Evolutionary conservation across 2,113 vertebrate genomes (phyloP).

Genomic region (Engraulis encrasicolus): DNA sequence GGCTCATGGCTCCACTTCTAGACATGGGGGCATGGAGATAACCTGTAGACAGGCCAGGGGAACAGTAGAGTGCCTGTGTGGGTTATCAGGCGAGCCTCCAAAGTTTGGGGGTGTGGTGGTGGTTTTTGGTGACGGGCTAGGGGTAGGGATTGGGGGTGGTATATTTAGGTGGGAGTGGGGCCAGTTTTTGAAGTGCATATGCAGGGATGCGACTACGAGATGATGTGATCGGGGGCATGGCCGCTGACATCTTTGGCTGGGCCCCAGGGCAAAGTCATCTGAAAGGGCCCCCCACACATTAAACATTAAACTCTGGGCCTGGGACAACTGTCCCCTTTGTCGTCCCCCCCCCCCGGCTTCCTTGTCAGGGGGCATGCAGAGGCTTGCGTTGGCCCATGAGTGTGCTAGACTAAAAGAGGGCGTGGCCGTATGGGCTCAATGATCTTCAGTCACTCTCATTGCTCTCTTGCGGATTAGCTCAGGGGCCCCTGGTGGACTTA

Average conservation of each 20-base stretch:
- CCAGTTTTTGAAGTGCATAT: no score
- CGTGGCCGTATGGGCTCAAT: conserved; percentile 37
- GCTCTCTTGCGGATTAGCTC: conserved; percentile 54
- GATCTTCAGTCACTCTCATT: conserved; percentile 33
- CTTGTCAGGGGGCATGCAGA: conserved; percentile 37
- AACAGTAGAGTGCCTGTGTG: conserved; percentile 24
- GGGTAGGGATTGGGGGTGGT: neutral
- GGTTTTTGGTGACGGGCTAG: neutral
- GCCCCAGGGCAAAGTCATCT: no score
- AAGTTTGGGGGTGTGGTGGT: neutral
- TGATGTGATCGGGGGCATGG: no score
- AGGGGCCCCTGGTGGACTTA: conserved; percentile 44
- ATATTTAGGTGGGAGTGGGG: no score
- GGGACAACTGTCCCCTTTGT: no score
- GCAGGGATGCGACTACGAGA: no score
- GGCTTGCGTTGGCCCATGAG: conserved; percentile 36
- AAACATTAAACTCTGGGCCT: no score
- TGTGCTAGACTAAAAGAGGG: neutral
- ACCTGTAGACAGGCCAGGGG: neutral
- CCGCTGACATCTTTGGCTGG: no score
- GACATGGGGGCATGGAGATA: conserved; percentile 43
- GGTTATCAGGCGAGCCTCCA: neutral
- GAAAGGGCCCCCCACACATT: no score
- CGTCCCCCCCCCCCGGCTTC: no score
- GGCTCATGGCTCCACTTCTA: conserved; percentile 3